Conservation (phyloP, 2,888 invertebrate species). For the Tenthredo amoena region DNA sequence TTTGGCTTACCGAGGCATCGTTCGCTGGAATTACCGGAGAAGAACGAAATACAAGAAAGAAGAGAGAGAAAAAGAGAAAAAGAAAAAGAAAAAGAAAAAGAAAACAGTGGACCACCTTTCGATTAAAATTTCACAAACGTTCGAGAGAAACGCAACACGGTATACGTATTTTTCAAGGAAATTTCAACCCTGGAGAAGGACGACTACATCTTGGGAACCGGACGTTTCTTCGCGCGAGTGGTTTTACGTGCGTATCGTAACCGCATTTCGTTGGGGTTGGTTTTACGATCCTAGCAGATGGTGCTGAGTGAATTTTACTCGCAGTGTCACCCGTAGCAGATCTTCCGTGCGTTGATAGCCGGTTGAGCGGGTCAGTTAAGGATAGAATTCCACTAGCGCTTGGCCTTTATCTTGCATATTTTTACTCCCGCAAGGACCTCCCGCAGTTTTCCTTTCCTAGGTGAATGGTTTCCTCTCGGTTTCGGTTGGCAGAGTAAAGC, state of each 20-base stretch:
- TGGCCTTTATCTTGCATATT: neutral
- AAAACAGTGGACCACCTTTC: neutral
- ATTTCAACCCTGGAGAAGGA: neutral
- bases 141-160: neutral
- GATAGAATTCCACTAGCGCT: constrained; percentile 1
- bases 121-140: constrained; percentile 2
- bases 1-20: neutral
- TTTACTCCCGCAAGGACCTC: neutral
- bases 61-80: neutral
- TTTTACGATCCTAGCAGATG: constrained; percentile 49
- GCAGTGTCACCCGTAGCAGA: constrained; percentile 8
- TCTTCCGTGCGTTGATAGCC: constrained; percentile 21
- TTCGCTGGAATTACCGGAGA: neutral
- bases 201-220: neutral
- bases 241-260: constrained; percentile 36
- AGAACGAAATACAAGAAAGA: neutral
- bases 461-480: constrained; percentile 30
- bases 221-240: constrained; percentile 30
- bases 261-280: constrained; percentile 48
- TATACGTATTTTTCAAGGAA: neutral
- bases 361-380: constrained; percentile 43
- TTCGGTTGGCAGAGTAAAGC: constrained; percentile 46
- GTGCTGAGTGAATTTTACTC: constrained; percentile 50
- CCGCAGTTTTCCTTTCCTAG: neutral
- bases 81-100: neutral